Base-by-base conservation (phyloP, 2,888 invertebrate species). In the Latrodectus elegans region DNA sequence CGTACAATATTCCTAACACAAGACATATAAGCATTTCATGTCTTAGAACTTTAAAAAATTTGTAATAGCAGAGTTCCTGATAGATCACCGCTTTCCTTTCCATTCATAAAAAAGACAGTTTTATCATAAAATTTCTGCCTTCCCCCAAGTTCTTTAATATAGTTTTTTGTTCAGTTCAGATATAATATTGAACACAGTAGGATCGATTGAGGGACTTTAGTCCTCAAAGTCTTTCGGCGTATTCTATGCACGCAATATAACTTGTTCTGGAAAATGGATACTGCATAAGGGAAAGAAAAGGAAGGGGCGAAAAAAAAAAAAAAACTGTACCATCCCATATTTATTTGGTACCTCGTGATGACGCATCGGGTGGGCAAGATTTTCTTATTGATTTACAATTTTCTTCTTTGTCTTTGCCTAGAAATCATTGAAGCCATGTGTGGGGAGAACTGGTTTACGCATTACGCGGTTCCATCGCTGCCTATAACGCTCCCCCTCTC, bases 371-470 rank as follows among this genome's bases (percentile, higher is more conserved):
- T 74, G 74, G 73, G 72, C 81, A 74, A 67, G 73, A 81, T 81
- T 81, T 81, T 67, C 73, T 73, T 81, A 81, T 81, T 81, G 81
- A 81, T 81, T 81, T 81, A 81, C 74, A 74, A 67, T 81, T 81
- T 74, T 67, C 51, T 80, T 64, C 67, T 81, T 74, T 81, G 81
- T 81, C 81, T 81, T 72, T 38, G 52, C 67, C 17, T 38, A 52
- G 26, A 72, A 80, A 80, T 73, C 81, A 81, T 81, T 74, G 74
- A 38, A 74, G 81, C 81, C 38, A 67, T 17, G 67, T 52, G 67
- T 53, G 38, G 81, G 55, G 70, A 72, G 80, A 80, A 80, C 80
- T 80, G 80, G 68, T 81, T 81, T 74, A 81, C 80, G 80, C 38
- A 55, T 81, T 74, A 81, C 80, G 80, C 38, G 71, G 70, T 70